Base-by-base conservation (phyloP, 2,888 invertebrate species). In the Glaucopsyche alexis region DNA sequence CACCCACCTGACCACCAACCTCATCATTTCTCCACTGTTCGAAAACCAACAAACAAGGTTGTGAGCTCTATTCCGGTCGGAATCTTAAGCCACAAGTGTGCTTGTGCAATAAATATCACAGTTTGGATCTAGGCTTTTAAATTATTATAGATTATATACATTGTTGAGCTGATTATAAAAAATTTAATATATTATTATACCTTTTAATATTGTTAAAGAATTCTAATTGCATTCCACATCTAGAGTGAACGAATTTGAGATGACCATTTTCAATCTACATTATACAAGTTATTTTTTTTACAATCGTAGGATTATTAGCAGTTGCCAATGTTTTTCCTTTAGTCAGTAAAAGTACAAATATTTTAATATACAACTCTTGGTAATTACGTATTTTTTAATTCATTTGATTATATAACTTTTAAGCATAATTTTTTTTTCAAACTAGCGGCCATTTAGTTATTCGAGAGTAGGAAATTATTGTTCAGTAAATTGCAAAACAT, bases 261-360 rank as follows among this genome's bases (percentile, higher is more conserved):
- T 87, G 90, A 91, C 92, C 88, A 88, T 91, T 92, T 91, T 91
- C 90, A 91, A 90, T 91, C 91, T 91, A 91, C 91, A 92, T 91
- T 92, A 89, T 93, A 92, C 90, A 90, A 90, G 87, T 89, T 88
- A 86, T 89, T 91, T 91, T 89, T 92, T 93, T 93, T 92, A 91
- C 90, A 89, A 89, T 88, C 86, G 87, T 93, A 93, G 90, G 90
- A 88, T 92, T 92, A 92, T 92, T 92, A 93, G 92, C 91, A 89
- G 91, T 91, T 91, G 92, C 93, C 92, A 92, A 93, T 91, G 91
- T 92, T 91, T 91, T 94, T 95, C 94, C 94, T 95, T 95, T 95
- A 96, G 95, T 95, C 95, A 95, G 95, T 95, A 95, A 94, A 95
- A 96, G 95, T 95, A 96, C 95, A 96, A 95, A 95, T 95, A 95